Base-by-base conservation (phyloP, 2,888 invertebrate species). In the Thereva nobilitata region DNA sequence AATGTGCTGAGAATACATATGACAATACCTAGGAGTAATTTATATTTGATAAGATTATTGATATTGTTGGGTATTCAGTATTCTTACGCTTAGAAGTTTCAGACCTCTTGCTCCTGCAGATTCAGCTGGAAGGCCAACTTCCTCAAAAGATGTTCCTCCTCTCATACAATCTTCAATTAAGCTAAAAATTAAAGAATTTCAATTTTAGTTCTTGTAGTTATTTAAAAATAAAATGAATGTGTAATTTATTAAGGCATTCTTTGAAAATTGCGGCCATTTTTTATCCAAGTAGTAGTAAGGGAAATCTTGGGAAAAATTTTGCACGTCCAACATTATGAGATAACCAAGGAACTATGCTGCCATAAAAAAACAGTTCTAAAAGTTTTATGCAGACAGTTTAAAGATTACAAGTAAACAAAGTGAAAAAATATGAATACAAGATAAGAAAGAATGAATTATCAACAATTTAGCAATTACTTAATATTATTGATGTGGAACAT, bases 1-100 rank as follows among this genome's bases (percentile, higher is more conserved):
- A 96, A 80, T 95, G 95, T 1, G 92, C 90, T 6, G 97, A 94
- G 81, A 95, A 97, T 71, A 95, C 93, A 79, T 91, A 92, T 4
- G 96, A 93, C 61, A 97, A 83, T 72, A 80, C 79, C 80, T 80
- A 63, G 0, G 12, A 10, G 23, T 12, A 92, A 92, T 86, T 86
- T 72, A 9, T 78, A 75, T 70, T 66, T 67, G 5, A 44, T 9
- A 56, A 54, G 53, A 41, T 37, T n/a, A 8, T 10, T 34, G 38
- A 40, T 35, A 35, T 12, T 38, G 6, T 37, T 55, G 5, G 40
- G 47, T 63, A 53, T 40, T 42, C 10, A 9, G 4, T 52, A 45
- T 12, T 71, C 79, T 75, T 80, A 89, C 90, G 79, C 92, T 90
- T 4, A 97, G 84, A 61, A 97, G 84, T 76, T 92, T 91, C 5